A percentile compares a stretch with the other conserved stretches of the same genome.
Conservation (phyloP, 2,113 vertebrate species). For the Bungarus multicinctus region DNA sequence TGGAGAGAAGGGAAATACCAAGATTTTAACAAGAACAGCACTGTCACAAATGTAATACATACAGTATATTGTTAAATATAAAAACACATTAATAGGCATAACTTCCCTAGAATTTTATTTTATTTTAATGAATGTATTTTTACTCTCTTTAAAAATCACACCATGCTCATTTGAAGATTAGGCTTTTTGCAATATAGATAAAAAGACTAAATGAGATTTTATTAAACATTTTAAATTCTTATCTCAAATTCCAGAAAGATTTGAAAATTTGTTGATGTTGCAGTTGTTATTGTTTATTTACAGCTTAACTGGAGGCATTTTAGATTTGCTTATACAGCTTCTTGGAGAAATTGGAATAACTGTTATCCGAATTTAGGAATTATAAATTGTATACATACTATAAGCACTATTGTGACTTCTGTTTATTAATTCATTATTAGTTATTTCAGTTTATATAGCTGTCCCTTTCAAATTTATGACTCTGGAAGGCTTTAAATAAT, state of each 20-base stretch:
- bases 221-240: neutral
- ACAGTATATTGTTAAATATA: neutral
- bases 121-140: neutral
- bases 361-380: neutral
- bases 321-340: neutral
- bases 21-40: conserved; percentile 27
- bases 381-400: neutral
- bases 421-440: neutral
- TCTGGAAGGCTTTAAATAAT: neutral
- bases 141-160: neutral
- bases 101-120: neutral
- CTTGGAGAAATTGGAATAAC: neutral
- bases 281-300: neutral
- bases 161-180: neutral
- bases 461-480: neutral
- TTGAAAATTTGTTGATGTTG: neutral
- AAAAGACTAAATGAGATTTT: neutral
- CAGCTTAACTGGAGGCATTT: neutral
- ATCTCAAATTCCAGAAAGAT: neutral
- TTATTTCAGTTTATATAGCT: neutral
- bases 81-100: neutral
- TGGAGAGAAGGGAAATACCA: conserved; percentile 3
- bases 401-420: neutral
- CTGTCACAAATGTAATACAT: conserved; percentile 24
- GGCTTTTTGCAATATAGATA: neutral